These are phyloP conservation scores for Hemithea aestivaria DNA, from an alignment of 2,888 invertebrate genomes.

Conservation along the genomic window DNA sequence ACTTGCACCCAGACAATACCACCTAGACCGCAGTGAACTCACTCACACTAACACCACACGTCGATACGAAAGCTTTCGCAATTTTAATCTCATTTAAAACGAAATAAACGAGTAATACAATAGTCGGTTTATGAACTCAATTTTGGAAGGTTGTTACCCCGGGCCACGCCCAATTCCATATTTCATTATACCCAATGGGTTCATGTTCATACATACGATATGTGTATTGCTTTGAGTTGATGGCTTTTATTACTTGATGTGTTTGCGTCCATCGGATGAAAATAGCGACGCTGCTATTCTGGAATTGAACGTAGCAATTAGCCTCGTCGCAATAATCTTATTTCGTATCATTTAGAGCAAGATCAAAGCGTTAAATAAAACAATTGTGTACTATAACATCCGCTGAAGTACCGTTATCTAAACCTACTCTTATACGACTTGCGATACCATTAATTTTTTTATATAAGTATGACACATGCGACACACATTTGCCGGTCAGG, in stretches of 20 bases:
- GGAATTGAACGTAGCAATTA: too few relatives aligned
- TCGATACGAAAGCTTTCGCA: constrained; percentile 20
- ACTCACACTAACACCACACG: constrained; percentile 1
- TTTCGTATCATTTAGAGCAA: constrained; percentile 28
- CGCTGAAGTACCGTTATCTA: constrained; percentile 55
- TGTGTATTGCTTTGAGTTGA: constrained; percentile 1
- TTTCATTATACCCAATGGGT: constrained; percentile 15
- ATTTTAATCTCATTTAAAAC: constrained; percentile 31
- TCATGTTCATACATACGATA: constrained; percentile 6
- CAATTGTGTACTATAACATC: constrained; percentile 36
- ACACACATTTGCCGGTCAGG: constrained; percentile 22
- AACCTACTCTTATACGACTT: constrained; percentile 40
- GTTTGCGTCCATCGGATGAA: too few relatives aligned
- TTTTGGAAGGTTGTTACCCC: constrained; percentile 26
- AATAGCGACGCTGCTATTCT: too few relatives aligned
- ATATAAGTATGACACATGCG: constrained; percentile 52
- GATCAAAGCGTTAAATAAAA: constrained; percentile 29
- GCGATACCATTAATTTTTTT: constrained; percentile 38
- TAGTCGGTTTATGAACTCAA: constrained; percentile 15
- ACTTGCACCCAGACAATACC: constrained; percentile 20
- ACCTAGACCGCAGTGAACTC: not conserved
- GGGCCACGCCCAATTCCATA: constrained; percentile 19
- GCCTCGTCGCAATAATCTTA: constrained; percentile 23
- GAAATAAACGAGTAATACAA: constrained; percentile 8
- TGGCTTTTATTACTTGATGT: constrained; percentile 4